A percentile compares a stretch with the other conserved stretches of the same genome.
Evolutionary conservation across 2,113 vertebrate genomes (phyloP).

Genomic region (Prunella fulvescens): DNA sequence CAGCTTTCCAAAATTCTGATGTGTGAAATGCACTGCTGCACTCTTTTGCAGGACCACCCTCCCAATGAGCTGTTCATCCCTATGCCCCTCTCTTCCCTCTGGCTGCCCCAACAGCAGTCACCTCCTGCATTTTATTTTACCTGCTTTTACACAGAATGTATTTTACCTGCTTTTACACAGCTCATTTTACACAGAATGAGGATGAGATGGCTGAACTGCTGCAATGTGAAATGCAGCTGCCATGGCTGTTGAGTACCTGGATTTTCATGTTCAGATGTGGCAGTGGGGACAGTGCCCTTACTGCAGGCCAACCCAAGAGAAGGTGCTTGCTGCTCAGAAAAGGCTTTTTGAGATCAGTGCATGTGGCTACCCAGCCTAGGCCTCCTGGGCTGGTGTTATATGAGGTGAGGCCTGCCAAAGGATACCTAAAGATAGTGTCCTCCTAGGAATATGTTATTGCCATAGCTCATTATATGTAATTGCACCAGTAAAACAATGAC

Average conservation of each 20-base stretch:
- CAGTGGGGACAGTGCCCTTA: neutral
- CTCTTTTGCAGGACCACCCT: neutral
- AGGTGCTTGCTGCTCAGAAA: neutral
- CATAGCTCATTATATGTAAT: neutral
- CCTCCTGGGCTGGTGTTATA: neutral
- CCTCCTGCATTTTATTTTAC: neutral
- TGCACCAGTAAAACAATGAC: neutral
- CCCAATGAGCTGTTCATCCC: accelerated
- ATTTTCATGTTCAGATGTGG: neutral
- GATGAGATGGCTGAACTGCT: neutral
- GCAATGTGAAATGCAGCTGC: neutral
- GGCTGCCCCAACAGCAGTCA: neutral
- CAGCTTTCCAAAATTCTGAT: neutral
- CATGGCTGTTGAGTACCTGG: neutral
- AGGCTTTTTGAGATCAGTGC: neutral
- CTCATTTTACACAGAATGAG: neutral
- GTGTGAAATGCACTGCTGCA: neutral
- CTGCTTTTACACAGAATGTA: too few species aligned
- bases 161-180: too few species aligned
- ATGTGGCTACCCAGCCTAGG: neutral
- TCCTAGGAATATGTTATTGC: neutral
- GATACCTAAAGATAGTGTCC: neutral
- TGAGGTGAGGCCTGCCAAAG: neutral
- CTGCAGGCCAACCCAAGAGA: neutral
- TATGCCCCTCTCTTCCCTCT: neutral